Base-by-base conservation (phyloP, 2,113 vertebrate species). In the Nothocercus julius region DNA sequence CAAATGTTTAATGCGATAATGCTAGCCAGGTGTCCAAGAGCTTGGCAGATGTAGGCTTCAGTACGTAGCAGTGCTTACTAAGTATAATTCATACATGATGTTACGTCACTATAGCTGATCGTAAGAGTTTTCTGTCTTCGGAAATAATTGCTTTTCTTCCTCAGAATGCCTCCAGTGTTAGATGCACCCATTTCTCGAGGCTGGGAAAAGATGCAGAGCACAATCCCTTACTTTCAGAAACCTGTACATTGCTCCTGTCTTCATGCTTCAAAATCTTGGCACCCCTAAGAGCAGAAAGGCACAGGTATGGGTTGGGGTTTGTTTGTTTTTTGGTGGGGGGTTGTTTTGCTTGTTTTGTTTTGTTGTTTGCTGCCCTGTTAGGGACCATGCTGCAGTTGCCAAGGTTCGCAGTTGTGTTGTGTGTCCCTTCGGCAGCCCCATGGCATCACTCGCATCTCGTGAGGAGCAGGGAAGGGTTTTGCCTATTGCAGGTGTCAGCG, bases 391-490 rank as follows among this genome's bases (percentile, higher is more conserved):
- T 81, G 21, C 20, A 0, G 5, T 10, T 80, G 34, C 83, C 63
- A 61, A 56, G 47, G 38, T 30, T 61, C 45, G 0, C 5, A 1
- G 9, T 0, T 1, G 0, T 53, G n/a, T 17, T 27, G 30, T 8
- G 21, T 13, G 28, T 74, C 74, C 21, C 49, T 20, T 17, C 7
- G 12, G 36, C 36, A 45, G 56, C 18, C 20, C 53, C 5, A 3
- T 3, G 72, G 72, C 44, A 40, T 51, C 84, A 27, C 69, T 38
- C 5, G 5, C 69, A 51, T 56, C 78, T 84, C 7, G 1, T 2
- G 74, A 56, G 56, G 87, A 79, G 45, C 87, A 38, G 19, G 68
- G 69, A 87, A 61, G 20, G 54, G 15, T 5, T 34, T 34, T 3
- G 54, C 9, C 61, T 59, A 24, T 62, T 4, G 15, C 25, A 76